These are phyloP conservation scores for Procambarus virginalis DNA, from an alignment of 1,140 invertebrate species.

Conservation along the genomic window DNA sequence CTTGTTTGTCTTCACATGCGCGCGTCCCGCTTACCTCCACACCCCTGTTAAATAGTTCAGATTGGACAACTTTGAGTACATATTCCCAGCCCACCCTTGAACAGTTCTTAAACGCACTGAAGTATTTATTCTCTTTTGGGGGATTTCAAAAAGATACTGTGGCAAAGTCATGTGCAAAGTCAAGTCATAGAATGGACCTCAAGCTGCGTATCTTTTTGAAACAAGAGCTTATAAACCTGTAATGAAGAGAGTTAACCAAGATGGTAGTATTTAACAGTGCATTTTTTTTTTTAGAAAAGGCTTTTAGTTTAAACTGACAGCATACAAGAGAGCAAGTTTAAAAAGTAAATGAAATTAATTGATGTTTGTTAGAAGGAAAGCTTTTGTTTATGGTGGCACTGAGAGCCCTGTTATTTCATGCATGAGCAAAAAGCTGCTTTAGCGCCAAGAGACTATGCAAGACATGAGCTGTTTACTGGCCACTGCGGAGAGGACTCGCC, in stretches of 20 bases:
- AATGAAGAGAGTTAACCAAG: slow-evolving; percentile 43
- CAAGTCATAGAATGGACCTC: slow-evolving; percentile 2
- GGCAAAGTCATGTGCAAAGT: slow-evolving; percentile 29
- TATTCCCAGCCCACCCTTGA: slow-evolving; percentile 9
- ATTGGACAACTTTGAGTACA: neutral
- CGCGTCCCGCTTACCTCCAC: slow-evolving; percentile 9
- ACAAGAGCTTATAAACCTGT: slow-evolving; percentile 34
- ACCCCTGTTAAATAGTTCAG: slow-evolving; percentile 1
- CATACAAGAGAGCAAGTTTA: slow-evolving; percentile 51
- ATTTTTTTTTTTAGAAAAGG: slow-evolving; percentile 31
- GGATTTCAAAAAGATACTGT: slow-evolving; percentile 50
- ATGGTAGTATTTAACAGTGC: slow-evolving; percentile 40
- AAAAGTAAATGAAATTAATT: slow-evolving; percentile 40
- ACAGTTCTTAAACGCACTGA: neutral
- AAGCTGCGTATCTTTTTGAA: slow-evolving; percentile 45
- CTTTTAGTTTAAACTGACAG: slow-evolving; percentile 47
- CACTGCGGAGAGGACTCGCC: slow-evolving; percentile 45
- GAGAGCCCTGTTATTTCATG: slow-evolving; percentile 47
- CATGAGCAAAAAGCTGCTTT: slow-evolving; percentile 57
- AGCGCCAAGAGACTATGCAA: slow-evolving; percentile 43
- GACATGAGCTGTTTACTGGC: slow-evolving; percentile 48
- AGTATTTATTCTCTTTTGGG: neutral
- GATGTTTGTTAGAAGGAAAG: slow-evolving; percentile 46
- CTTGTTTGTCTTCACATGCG: slow-evolving; percentile 51
- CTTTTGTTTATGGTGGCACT: slow-evolving; percentile 44